Evolutionary conservation across 2,113 vertebrate species (phyloP).

Genomic region (Progne subis): DNA sequence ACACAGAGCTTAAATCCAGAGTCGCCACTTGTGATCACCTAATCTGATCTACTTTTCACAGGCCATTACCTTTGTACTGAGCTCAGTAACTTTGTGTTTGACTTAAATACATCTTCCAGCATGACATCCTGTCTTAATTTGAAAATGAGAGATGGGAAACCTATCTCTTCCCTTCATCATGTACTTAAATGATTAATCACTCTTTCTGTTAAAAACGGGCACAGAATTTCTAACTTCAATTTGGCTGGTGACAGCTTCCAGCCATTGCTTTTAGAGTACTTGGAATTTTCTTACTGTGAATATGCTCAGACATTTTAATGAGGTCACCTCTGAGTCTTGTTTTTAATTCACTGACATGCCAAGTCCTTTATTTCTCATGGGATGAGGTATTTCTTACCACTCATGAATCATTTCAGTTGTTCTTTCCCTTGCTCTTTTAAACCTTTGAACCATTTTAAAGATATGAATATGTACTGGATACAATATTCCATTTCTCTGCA

Average conservation of each 20-base stretch:
- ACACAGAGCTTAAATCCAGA: neutral
- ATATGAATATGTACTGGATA: neutral
- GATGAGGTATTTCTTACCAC: neutral
- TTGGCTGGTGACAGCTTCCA: conserved; percentile 12
- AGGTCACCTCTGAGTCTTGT: conserved; percentile 30
- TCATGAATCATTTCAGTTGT: conserved; percentile 8
- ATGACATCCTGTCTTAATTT: neutral
- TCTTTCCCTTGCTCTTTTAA: neutral
- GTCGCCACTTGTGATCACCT: neutral
- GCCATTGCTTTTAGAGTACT: neutral
- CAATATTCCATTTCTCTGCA: neutral
- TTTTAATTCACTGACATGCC: conserved; percentile 23
- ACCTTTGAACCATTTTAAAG: neutral
- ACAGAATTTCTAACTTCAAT: conserved; percentile 26
- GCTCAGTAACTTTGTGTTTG: conserved; percentile 13
- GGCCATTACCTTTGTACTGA: neutral
- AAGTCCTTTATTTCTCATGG: conserved; percentile 7
- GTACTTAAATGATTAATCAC: conserved; percentile 18
- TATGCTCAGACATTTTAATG: neutral
- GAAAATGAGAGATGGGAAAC: conserved; percentile 22
- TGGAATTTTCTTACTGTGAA: conserved; percentile 2
- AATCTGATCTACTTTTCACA: neutral
- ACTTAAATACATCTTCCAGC: conserved; percentile 23
- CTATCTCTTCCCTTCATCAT: conserved; percentile 15
- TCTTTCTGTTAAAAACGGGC: neutral